These are phyloP conservation scores for Marasmarcha lunaedactyla DNA, from an alignment of 2,888 invertebrate species.

Conservation along the genomic window DNA sequence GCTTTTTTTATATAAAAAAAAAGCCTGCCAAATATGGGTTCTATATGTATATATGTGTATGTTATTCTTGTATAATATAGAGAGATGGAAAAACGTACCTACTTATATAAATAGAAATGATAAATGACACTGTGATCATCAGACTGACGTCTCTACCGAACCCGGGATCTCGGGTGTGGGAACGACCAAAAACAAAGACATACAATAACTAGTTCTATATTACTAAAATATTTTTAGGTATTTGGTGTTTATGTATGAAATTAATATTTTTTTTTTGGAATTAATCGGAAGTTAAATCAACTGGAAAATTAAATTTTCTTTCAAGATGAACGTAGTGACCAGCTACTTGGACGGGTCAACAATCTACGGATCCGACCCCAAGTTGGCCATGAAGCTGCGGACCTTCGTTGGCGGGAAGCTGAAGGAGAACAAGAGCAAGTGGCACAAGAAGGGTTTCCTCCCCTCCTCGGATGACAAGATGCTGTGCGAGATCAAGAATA, in stretches of 20 bases:
- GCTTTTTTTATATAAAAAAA: neutral
- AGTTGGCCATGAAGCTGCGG: constrained; percentile 40
- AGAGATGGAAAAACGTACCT: neutral
- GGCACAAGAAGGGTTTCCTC: constrained; percentile 37
- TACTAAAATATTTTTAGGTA: too few relatives aligned
- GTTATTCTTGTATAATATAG: too few relatives aligned
- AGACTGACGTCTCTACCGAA: too few relatives aligned
- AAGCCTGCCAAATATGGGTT: too few relatives aligned
- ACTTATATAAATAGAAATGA: neutral
- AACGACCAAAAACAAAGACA: too few relatives aligned
- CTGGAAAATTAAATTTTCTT: too few relatives aligned
- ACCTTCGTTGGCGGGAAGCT: constrained; percentile 49
- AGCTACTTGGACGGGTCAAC: constrained; percentile 66
- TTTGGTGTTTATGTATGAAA: too few relatives aligned
- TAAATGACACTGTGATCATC: neutral
- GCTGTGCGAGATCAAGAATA: constrained; percentile 46
- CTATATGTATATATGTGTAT: too few relatives aligned
- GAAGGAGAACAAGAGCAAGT: constrained; percentile 32
- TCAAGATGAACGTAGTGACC: constrained; percentile 77
- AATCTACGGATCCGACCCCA: constrained; percentile 59
- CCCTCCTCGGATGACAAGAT: constrained; percentile 49
- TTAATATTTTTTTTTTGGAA: too few relatives aligned
- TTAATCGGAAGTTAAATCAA: too few relatives aligned
- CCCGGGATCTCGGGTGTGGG: too few relatives aligned
- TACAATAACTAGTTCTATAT: too few relatives aligned